Evolutionary conservation across 2,113 vertebrate species (phyloP).

Genomic region (Caloenas nicobarica): DNA sequence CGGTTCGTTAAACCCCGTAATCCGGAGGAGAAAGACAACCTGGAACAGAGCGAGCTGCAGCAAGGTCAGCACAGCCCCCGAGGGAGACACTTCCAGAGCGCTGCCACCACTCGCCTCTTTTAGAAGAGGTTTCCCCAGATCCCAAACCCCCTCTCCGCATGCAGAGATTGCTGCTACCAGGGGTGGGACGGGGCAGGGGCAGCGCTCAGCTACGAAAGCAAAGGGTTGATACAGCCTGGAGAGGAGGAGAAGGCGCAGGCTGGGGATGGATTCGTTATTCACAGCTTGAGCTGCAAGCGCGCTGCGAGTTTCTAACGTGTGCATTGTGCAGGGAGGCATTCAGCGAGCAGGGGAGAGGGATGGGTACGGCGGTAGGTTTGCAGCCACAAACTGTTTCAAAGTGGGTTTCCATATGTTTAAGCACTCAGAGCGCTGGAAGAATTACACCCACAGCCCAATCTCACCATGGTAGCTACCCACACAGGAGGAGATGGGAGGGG

Average conservation of each 20-base stretch:
- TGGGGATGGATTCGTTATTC: not conserved
- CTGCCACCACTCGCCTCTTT: not conserved
- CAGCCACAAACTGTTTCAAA: slow-evolving; percentile 56
- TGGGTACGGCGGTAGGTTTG: not conserved
- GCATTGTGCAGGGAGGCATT: not conserved
- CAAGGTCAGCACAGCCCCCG: not conserved
- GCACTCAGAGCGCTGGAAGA: slow-evolving; percentile 37
- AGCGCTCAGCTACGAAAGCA: accelerated
- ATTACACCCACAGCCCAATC: slow-evolving; percentile 71
- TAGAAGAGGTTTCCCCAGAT: not conserved
- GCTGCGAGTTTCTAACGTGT: not conserved
- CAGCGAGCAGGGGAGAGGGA: not conserved
- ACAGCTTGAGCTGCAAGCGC: not conserved
- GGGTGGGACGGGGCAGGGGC: not conserved
- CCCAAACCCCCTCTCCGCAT: not conserved
- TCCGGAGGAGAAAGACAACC: not conserved
- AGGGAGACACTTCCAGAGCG: not conserved
- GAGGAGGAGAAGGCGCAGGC: not conserved
- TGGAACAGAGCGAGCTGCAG: accelerated
- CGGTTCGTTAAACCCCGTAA: not conserved
- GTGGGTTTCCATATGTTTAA: slow-evolving; percentile 66
- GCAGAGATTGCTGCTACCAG: not conserved
- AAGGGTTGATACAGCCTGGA: not conserved
- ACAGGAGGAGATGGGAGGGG: slow-evolving; percentile 14
- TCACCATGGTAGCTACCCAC: slow-evolving; percentile 77